Base-by-base conservation (phyloP, 2,888 invertebrate species). In the Erpobdella octoculata region DNA sequence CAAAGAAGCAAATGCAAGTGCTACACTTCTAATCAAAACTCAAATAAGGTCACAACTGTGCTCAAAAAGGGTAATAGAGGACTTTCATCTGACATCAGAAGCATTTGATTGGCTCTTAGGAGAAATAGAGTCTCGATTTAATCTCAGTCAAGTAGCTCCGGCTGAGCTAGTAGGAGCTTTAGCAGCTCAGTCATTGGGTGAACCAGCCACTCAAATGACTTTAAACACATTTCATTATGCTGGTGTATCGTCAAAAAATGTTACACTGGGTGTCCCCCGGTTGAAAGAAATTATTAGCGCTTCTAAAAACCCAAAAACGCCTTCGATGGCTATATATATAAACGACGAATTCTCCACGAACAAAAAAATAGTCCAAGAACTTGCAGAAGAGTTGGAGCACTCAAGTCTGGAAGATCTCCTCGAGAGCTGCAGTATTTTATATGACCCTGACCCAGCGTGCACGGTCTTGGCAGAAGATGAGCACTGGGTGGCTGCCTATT, bases 121-220 rank as follows among this genome's bases (percentile, higher is more conserved):
- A 83, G 98, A 99, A 89, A 94, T 99, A 71, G 97, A 98, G 84
- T 93, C 95, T 0, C 87, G 96, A 78, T 99, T 99, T 87, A 93
- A 95, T 82, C 96, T 97, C 83, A 94, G 97, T 0, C 95, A 94
- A 85, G 91, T 83, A 9, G 86, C 86, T 75, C 97, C 98, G 0
- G 98, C 98, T 71, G 98, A 99, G 85, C 98, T 99, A 98, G 97
- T 98, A 0, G 98, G 98, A n/a, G 96, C 98, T 0, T 84, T 99
- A 76, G 98, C 98, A 66, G 98, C 98, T 1, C 98, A 99, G 85
- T 94, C 94, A 76, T 89, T 99, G 36, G 98, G 98, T 79, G 98
- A 99, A 82, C 98, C 98, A 12, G 98, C 98, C 78, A 99, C 98
- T 74, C 95, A 98, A 87, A 83, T 83, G 83, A 83, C 83, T 74